phyloP scores from a whole-genome alignment of 2,797 vertebrate species.

The Orientallactaga sibirica region DNA sequence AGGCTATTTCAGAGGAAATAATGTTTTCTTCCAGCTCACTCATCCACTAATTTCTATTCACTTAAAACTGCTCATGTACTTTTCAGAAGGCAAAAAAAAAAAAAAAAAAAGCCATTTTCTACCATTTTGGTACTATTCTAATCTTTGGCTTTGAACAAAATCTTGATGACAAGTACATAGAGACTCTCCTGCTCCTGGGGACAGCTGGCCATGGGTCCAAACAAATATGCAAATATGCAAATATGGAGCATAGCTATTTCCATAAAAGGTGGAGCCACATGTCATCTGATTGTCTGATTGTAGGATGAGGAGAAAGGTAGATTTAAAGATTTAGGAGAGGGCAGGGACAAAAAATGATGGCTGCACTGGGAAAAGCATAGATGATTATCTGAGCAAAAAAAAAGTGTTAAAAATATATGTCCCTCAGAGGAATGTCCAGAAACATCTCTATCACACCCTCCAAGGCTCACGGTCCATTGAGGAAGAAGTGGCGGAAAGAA shows the following conservation, averaged over 20 bases:
- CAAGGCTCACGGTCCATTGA: too few species aligned
- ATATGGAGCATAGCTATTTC: slow-evolving; percentile 74
- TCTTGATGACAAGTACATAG: slow-evolving; percentile 70
- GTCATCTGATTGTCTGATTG: slow-evolving; percentile 55
- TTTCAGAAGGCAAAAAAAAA: slow-evolving; percentile 13
- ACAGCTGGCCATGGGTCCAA: slow-evolving; percentile 70
- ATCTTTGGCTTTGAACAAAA: slow-evolving; percentile 80
- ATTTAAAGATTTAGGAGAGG: slow-evolving; percentile 64
- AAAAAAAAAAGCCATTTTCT: slow-evolving; percentile 69
- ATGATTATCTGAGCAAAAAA: slow-evolving; percentile 57
- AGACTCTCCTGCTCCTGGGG: slow-evolving; percentile 66
- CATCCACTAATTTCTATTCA: slow-evolving; percentile 82
- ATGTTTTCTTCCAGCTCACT: slow-evolving; percentile 79
- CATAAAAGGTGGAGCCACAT: slow-evolving; percentile 73
- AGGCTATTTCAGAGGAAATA: slow-evolving; percentile 77
- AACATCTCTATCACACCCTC: too few species aligned
- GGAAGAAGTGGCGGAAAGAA: too few species aligned
- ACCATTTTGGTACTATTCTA: slow-evolving; percentile 72
- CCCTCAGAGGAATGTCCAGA: neutral
- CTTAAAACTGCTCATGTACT: slow-evolving; percentile 74
- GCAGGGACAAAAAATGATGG: slow-evolving; percentile 28
- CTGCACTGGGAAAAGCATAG: neutral
- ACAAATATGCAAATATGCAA: slow-evolving; percentile 72
- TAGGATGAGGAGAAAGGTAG: slow-evolving; percentile 61
- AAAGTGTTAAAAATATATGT: neutral